Evolutionary conservation across 92 coral and sea anemone genomes (phyloP), one percentile per base, ranked within the genome.

Genomic region (Montipora capitata): DNA sequence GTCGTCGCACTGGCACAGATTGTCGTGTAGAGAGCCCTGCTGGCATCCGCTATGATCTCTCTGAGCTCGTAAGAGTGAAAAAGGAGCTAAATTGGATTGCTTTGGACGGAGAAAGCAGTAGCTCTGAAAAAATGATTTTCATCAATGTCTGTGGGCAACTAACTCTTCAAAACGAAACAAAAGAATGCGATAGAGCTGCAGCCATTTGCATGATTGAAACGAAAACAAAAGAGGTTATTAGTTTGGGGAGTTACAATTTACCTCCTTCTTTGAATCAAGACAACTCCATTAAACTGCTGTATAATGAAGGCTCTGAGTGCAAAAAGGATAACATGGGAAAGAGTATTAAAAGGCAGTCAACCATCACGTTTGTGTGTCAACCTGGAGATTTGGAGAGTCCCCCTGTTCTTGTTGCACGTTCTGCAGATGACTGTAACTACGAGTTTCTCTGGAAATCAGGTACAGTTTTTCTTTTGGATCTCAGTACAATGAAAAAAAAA

Each of bases 371-470:
- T 82, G 76, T 94, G 5, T 98, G 99, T 74, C 94, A 92, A 52
- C 92, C 93, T 12, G 98, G 94, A 38, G 98, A 98, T 77, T 77
- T 96, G 83, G 95, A 90, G 10, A 98, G 98, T 48, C 98, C 99
- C 10, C 99, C 99, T 2, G 98, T 92, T 17, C 92, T 98, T 1
- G 98, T 92, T 16, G 89, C 93, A 14, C 94, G 88, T 39, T 88
- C 98, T 3, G 89, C 66, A 42, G 99, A 98, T 58, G 81, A 94
- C 69, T 98, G 99, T 65, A 74, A 78, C 8, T 98, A 92, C 80
- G 77, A 91, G 8, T 88, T 98, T 66, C 94, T 95, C 86, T 98
- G 99, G 99, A 87, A 85, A 67, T 83, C 99, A 82, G 98, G 99
- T 48, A 48, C 6, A 10, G 52, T 5, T 5, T 5, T 48, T 48